phyloP scores from a whole-genome alignment of 2,888 invertebrate genomes.

The Phytoseiulus persimilis region DNA sequence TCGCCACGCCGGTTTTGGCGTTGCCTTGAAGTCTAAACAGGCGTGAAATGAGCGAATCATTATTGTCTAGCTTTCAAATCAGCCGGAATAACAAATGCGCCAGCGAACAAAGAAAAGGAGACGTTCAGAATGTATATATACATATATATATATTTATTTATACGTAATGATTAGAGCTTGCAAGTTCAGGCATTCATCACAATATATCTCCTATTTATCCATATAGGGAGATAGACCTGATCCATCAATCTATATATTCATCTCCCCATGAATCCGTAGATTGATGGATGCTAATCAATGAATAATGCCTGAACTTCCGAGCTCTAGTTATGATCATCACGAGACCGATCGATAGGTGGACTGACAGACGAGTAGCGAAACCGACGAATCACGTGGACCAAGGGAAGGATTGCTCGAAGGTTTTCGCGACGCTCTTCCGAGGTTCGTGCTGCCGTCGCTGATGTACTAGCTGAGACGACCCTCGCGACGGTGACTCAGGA shows the following conservation, averaged over 20 bases:
- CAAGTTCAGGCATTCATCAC: too few species aligned
- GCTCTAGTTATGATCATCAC: neutral
- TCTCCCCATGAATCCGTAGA: too few species aligned
- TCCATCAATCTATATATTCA: too few species aligned
- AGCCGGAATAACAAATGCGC: neutral
- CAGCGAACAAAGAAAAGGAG: neutral
- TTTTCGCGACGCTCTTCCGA: neutral
- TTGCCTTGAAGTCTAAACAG: slow-evolving; percentile 36
- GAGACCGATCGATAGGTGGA: neutral
- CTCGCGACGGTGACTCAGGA: neutral
- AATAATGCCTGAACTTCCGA: too few species aligned
- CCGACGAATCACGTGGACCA: neutral
- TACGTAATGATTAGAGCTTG: too few species aligned
- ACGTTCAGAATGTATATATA: neutral
- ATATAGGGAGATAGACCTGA: too few species aligned
- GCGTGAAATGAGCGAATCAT: slow-evolving; percentile 30
- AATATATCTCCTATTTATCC: too few species aligned
- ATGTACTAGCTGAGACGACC: neutral
- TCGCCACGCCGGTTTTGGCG: slow-evolving; percentile 25
- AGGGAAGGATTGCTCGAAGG: neutral
- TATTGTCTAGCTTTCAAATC: neutral
- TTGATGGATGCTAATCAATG: too few species aligned
- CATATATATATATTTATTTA: neutral
- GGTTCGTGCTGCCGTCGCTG: neutral
- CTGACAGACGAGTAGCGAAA: neutral